Percentiles rank a stretch among this genome's conserved stretches.
phyloP scores from a whole-genome alignment of 1,140 invertebrate genomes.

The Spodoptera litura region DNA sequence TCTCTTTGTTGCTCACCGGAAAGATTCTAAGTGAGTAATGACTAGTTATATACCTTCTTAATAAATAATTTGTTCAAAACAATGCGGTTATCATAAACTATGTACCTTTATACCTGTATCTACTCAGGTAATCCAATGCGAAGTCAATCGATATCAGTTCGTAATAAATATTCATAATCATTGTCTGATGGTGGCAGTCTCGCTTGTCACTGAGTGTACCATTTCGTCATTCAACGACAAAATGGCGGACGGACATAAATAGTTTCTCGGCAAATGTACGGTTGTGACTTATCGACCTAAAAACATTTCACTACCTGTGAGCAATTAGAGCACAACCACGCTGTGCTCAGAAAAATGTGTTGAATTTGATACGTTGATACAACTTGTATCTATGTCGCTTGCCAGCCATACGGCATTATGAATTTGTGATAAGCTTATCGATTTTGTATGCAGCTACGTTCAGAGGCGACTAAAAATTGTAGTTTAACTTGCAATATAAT shows the following conservation, averaged over 20 bases:
- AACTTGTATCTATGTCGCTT: constrained; percentile 32
- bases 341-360: constrained; percentile 7
- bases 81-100: background rate
- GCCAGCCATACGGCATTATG: constrained; percentile 23
- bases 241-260: constrained; percentile 81
- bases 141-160: constrained; percentile 10
- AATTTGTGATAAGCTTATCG: constrained; percentile 43
- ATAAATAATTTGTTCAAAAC: constrained; percentile 5
- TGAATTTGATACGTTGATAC: constrained; percentile 17
- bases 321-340: constrained; percentile 21
- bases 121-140: background rate
- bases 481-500: constrained; percentile 39
- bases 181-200: constrained; percentile 12
- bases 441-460: constrained; percentile 27
- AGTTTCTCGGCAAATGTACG: constrained; percentile 73
- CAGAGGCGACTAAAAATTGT: constrained; percentile 22
- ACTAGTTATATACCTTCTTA: constrained; percentile 11
- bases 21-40: constrained; percentile 64
- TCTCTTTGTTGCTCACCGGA: constrained; percentile 60
- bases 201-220: constrained; percentile 57
- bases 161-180: constrained; percentile 21
- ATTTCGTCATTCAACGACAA: constrained; percentile 81
- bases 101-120: too few relatives aligned
- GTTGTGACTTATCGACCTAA: constrained; percentile 76
- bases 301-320: constrained; percentile 55